Percentiles rank a stretch among this genome's conserved stretches.
These are phyloP conservation scores for Tetragonisca angustula DNA, from an alignment of 2,888 invertebrate genomes.

Conservation along the genomic window DNA sequence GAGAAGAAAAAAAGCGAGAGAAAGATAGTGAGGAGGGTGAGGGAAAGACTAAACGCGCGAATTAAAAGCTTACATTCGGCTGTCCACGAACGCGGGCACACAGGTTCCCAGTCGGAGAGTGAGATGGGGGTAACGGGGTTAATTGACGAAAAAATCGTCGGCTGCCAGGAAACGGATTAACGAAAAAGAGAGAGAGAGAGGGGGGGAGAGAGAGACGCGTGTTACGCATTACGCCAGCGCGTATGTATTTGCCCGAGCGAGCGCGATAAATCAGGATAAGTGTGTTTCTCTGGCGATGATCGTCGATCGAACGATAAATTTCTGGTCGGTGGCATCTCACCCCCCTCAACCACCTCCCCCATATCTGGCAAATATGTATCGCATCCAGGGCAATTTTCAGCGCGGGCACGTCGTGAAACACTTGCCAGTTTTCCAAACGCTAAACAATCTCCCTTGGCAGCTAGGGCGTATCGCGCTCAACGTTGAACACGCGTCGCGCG, in stretches of 20 bases:
- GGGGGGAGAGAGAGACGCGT: background rate
- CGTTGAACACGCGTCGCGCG: background rate
- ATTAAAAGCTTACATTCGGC: conserved; percentile 24
- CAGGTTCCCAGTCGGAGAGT: too few relatives aligned
- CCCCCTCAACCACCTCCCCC: too few relatives aligned
- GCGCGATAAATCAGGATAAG: conserved; percentile 56
- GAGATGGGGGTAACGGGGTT: background rate
- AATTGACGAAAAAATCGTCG: conserved; percentile 35
- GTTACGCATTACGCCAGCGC: conserved; percentile 20
- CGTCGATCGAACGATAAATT: conserved; percentile 59
- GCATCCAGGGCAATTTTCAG: conserved; percentile 30
- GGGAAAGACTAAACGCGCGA: background rate
- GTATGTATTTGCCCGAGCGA: conserved; percentile 27
- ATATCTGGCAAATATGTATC: conserved; percentile 44
- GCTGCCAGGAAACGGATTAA: conserved; percentile 17
- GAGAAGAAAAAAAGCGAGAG: background rate
- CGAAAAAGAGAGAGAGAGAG: background rate
- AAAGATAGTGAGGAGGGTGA: too few relatives aligned
- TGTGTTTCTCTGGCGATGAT: conserved; percentile 54
- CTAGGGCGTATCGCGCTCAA: background rate
- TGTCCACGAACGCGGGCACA: background rate
- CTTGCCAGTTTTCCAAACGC: conserved; percentile 20
- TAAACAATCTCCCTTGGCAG: conserved; percentile 23
- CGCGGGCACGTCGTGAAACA: background rate
- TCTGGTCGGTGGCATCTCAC: background rate